These are phyloP conservation scores for Lordiphosa mommai DNA, from an alignment of 1,140 invertebrate genomes.

Conservation along the genomic window DNA sequence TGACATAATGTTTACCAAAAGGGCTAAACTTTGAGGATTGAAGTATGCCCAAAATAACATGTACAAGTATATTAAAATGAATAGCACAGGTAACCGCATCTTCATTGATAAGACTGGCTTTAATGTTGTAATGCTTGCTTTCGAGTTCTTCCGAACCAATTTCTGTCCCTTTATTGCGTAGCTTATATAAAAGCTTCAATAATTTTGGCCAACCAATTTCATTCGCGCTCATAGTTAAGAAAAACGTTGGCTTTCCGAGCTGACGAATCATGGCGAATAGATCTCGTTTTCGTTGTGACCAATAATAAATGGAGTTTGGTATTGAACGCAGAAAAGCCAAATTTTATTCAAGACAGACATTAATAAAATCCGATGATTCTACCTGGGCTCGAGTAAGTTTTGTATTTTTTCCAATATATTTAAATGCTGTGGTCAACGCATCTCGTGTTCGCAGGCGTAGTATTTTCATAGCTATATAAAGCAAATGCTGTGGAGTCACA, in stretches of 20 bases:
- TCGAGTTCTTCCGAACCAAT: constrained; percentile 29
- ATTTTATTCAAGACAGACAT: constrained; percentile 15
- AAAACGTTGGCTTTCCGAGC: constrained; percentile 65
- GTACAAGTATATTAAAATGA: constrained; percentile 76
- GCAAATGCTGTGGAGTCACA: constrained; percentile 17
- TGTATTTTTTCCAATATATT: constrained; percentile 33
- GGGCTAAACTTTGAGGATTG: constrained; percentile 32
- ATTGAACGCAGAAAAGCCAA: constrained; percentile 45
- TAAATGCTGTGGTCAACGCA: constrained; percentile 32
- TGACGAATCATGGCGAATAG: constrained; percentile 79
- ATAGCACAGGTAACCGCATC: constrained; percentile 80
- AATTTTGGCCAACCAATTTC: constrained; percentile 78
- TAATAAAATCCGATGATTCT: constrained; percentile 52
- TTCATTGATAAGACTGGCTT: constrained; percentile 69
- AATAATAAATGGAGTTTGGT: constrained; percentile 62
- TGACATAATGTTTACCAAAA: constrained; percentile 63
- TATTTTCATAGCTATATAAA: constrained; percentile 27
- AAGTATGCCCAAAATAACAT: constrained; percentile 6
- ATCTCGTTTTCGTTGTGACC: constrained; percentile 71
- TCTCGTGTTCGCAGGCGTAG: constrained; percentile 2
- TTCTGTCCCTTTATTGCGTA: constrained; percentile 49
- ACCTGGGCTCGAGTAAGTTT: constrained; percentile 39
- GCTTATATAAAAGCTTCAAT: constrained; percentile 72
- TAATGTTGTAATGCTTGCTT: constrained; percentile 19
- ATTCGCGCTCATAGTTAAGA: constrained; percentile 73